Base-by-base conservation (phyloP, 2,797 vertebrate species). In the Pantherophis vulpinus region DNA sequence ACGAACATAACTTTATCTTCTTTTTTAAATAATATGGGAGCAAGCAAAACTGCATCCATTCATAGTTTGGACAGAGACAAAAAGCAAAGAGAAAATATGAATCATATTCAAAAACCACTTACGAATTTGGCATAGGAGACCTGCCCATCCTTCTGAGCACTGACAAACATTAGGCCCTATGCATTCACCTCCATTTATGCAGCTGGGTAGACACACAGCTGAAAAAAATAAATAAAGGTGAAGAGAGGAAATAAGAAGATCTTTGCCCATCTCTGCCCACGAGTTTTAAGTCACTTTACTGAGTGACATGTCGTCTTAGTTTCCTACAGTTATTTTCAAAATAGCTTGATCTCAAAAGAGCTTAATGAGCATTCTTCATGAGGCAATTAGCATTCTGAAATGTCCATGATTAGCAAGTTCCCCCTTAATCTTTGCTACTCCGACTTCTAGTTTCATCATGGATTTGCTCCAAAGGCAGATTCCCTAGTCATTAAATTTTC, bases 81-180 rank as follows among this genome's bases (percentile, higher is more conserved):
- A 66, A 37, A 1, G 37, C 29, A 79, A 88, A 51, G 37, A 70
- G 10, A 60, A 93, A 66, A 59, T 37, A 37, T 37, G 37, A 59
- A 18, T 25, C 60, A 18, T 86, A 74, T 86, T 16, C 32, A 25
- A 70, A 89, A 70, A 90, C 91, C 91, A 96, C 97, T 98, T 96
- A 98, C 97, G 97, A 87, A 96, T 98, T 93, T 98, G 98, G 92
- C 98, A 98, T 18, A 97, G 94, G 90, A 86, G 94, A 90, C 98
- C 97, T 16, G 66, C 95, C 98, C 97, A 98, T 9, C 97, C 98
- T 16, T 70, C 70, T 1, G 90, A 0, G 58, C 97, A 98, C 94
- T 96, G 95, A 37, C 97, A 98, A 95, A 95, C 94, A 96, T 97
- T 98, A 20, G 97, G 96, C 2, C 97, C 96, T 1, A 98, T 96